These are phyloP conservation scores for Tiliqua scincoides DNA, from an alignment of 2,113 vertebrate genomes.

Conservation along the genomic window DNA sequence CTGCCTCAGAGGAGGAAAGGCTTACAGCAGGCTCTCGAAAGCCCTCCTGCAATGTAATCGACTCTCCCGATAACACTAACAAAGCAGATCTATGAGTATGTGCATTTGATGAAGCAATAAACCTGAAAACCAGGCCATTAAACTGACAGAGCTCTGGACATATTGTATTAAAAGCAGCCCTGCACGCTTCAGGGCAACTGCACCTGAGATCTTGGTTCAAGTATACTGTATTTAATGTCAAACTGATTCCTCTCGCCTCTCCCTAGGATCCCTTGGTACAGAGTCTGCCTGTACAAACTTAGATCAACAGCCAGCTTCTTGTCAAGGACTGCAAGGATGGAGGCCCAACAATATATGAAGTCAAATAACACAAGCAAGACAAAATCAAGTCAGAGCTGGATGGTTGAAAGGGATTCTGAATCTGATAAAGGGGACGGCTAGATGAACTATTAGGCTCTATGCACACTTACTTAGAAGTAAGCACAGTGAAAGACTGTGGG, in stretches of 20 bases:
- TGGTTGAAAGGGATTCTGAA: background rate
- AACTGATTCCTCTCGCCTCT: background rate
- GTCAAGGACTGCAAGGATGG: no score
- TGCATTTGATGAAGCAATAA: constrained; percentile 64
- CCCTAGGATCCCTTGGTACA: background rate
- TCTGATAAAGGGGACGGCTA: background rate
- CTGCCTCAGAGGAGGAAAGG: background rate
- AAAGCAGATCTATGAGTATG: constrained; percentile 40
- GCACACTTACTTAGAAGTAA: background rate
- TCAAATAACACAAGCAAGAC: no score
- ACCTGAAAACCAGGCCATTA: constrained; percentile 40
- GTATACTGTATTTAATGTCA: background rate
- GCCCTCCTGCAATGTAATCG: constrained; percentile 14
- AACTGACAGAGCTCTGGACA: constrained; percentile 44
- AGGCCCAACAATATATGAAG: no score
- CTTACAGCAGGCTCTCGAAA: background rate
- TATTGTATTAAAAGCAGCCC: background rate
- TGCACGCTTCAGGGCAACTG: background rate
- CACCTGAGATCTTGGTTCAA: background rate
- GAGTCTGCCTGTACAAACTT: no score
- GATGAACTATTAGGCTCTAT: background rate
- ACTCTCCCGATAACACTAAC: constrained; percentile 46
- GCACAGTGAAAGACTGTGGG: background rate
- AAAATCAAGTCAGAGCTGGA: no score
- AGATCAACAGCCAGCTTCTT: no score